phyloP scores from a whole-genome alignment of 92 coral and sea anemone genomes.

The Epizoanthus ramosus region DNA sequence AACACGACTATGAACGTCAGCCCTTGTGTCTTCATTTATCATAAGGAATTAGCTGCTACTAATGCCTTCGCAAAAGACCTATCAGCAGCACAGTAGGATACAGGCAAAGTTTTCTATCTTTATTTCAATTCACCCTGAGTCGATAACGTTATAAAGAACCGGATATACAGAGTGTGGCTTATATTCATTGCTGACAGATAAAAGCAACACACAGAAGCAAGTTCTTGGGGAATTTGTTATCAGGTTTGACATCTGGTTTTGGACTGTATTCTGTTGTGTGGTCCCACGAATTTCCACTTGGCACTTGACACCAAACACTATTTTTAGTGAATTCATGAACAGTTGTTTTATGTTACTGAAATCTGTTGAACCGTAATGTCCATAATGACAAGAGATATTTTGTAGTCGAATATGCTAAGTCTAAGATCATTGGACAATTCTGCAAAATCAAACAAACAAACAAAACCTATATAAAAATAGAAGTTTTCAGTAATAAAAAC shows the following conservation, averaged over 20 bases:
- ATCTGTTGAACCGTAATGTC: no score
- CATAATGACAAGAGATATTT: no score
- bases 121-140: not conserved
- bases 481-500: no score
- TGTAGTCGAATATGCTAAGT: no score
- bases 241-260: conserved; percentile 7
- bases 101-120: not conserved
- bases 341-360: no score
- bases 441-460: no score
- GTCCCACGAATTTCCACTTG: no score
- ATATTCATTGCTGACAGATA: conserved; percentile 9
- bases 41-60: not conserved
- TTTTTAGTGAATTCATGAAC: no score
- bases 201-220: not conserved
- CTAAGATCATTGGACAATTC: no score
- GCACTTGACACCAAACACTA: no score
- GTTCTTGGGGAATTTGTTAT: conserved; percentile 10
- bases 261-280: not conserved
- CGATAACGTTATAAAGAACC: not conserved
- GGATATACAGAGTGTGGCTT: not conserved
- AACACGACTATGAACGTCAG: not conserved
- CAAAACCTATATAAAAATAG: no score
- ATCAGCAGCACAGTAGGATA: not conserved
- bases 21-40: not conserved
- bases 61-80: not conserved